Percentiles rank a stretch among this genome's conserved stretches.
Conservation (phyloP, 37 sponge, comb jelly and placozoan species). For the Aphrocallistes beatrix region DNA sequence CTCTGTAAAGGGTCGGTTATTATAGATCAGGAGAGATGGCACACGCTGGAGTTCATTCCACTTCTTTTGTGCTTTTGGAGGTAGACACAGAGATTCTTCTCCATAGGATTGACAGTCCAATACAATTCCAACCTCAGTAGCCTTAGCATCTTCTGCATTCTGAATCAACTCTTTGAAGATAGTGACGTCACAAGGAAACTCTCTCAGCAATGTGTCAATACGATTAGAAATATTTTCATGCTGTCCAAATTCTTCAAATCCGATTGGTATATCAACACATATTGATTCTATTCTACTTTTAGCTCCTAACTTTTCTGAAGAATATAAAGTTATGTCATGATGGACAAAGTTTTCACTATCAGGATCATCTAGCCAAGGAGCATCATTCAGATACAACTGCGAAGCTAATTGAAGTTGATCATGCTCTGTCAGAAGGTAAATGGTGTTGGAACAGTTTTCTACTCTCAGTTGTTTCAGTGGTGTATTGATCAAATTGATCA, state of each 20-base stretch:
- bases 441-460: neutral
- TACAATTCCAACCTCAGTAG: constrained; percentile 49
- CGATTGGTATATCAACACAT: neutral
- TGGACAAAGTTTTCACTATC: neutral
- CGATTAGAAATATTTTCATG: constrained; percentile 56
- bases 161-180: constrained; percentile 66
- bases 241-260: constrained; percentile 52
- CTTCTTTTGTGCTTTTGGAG: neutral
- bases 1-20: constrained; percentile 52
- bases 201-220: constrained; percentile 38
- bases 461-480: neutral
- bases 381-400: neutral
- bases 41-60: constrained; percentile 37
- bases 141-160: constrained; percentile 70
- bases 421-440: neutral
- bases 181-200: constrained; percentile 42
- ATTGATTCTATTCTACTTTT: neutral
- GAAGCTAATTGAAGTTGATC: neutral
- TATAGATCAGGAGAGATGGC: constrained; percentile 50
- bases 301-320: neutral
- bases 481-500: neutral
- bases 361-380: neutral
- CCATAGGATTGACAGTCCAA: constrained; percentile 31
- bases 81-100: constrained; percentile 22
- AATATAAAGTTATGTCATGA: neutral